Conservation (phyloP, 2,113 vertebrate species). For the Malurus alboscapulatus region DNA sequence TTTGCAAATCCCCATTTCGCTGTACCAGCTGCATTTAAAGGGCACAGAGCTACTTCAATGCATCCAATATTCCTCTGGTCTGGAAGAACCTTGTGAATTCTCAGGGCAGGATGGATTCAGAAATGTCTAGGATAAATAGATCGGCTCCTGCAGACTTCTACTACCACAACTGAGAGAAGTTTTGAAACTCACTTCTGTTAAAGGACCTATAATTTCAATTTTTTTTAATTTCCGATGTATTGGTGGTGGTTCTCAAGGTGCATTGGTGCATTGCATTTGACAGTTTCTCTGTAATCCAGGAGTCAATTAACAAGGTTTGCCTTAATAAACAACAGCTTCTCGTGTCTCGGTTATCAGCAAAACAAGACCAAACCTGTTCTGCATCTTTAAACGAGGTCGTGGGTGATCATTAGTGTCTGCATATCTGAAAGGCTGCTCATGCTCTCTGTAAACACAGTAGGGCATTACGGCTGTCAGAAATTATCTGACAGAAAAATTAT, state of each 20-base stretch:
- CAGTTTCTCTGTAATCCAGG: neutral
- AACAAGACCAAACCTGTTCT: neutral
- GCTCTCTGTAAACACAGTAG: neutral
- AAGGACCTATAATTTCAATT: neutral
- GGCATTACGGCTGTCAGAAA: neutral
- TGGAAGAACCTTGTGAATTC: neutral
- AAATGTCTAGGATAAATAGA: neutral
- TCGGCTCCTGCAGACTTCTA: neutral
- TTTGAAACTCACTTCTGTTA: neutral
- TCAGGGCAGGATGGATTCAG: neutral
- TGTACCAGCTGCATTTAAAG: neutral
- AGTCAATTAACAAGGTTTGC: neutral
- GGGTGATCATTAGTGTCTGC: neutral
- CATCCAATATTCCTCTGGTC: neutral
- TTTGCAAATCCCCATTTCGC: neutral
- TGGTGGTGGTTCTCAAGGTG: neutral
- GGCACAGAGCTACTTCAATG: neutral
- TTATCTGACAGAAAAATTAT: neutral
- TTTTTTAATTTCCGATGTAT: neutral
- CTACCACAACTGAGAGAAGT: neutral
- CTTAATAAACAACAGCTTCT: neutral
- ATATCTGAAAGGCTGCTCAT: neutral
- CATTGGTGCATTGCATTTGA: neutral
- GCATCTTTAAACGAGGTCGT: neutral
- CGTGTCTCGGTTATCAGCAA: neutral